Base-by-base conservation (phyloP, 2,113 vertebrate species). In the Aspiorhynchus laticeps region DNA sequence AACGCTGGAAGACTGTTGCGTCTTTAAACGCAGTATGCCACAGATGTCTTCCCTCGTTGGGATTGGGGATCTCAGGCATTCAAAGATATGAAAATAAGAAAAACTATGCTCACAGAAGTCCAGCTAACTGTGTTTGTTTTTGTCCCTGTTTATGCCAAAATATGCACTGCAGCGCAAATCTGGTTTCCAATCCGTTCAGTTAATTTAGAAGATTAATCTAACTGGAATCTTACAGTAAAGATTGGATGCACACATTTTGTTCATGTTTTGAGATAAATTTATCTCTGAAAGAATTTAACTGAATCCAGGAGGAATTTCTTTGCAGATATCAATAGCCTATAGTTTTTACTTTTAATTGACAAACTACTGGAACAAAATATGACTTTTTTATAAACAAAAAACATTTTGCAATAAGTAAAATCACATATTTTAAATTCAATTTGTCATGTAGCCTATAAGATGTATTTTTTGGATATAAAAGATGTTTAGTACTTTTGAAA, bases 11-110 rank as follows among this genome's bases (percentile, higher is more conserved):
- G 41, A 78, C 59, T 41, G 76, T 86, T 82, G 78, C 63, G 21
- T 83, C 87, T 88, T 63, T 82, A 63, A 87, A 77, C 80, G 63
- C 80, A 79, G 69, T 88, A 73, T 87, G 79, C 53, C 76, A 87
- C 78, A 89, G 88, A 89, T 85, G 87, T 85, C 63, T 53, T 73
- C 51, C 61, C 71, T 79, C 85, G 71, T 87, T 87, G 82, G 80
- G 87, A 87, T 77, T 87, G 84, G 63, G 69, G 79, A 83, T 87
- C 53, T 81, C 67, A 61, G 14, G 17, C 14, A 11, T 59, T 85
- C 41, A 65, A 38, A 67, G 36, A 71, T 26, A 46, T 59, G 77
- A 71, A 43, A 71, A 75, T 31, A 31, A 85, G 8, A 61, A 38
- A 9, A n/a, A n/a, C 24, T 61, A n/a, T 61, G 8, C 78, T 63